Conservation (phyloP, 2,113 vertebrate genomes). For the Myrmophylax atrothorax region DNA sequence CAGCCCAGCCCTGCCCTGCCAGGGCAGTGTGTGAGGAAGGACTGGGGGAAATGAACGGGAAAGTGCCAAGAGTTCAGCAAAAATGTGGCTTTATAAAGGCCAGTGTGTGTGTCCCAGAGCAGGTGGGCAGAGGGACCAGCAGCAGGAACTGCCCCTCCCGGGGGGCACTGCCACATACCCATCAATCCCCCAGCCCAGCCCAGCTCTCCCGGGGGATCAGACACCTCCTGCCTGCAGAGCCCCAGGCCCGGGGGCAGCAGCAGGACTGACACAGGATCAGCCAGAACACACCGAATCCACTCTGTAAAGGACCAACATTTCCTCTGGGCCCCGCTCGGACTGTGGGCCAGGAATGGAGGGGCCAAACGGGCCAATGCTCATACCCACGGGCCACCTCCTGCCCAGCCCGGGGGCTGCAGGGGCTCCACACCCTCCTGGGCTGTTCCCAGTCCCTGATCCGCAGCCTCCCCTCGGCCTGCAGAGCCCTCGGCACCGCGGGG, state of each 20-base stretch:
- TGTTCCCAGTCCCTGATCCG: neutral
- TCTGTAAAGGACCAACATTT: neutral
- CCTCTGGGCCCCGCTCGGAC: neutral
- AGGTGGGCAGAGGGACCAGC: neutral
- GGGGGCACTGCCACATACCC: neutral
- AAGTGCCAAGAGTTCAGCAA: neutral
- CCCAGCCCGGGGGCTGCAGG: neutral
- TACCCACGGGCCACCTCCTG: accelerated
- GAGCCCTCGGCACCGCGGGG: accelerated
- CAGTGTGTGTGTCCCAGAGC: no score
- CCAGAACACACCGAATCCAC: no score
- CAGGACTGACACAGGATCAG: neutral
- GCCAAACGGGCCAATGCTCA: accelerated
- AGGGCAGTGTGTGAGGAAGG: neutral
- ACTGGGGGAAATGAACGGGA: neutral
- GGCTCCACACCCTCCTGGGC: accelerated
- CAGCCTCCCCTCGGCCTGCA: accelerated
- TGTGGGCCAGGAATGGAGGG: neutral
- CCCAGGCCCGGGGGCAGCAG: neutral
- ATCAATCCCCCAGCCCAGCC: neutral
- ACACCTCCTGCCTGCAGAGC: neutral
- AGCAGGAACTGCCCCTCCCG: neutral
- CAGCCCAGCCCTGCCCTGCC: no score
- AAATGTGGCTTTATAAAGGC: neutral
- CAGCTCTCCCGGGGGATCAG: neutral